phyloP scores from a whole-genome alignment of 2,113 vertebrate genomes.

The Sinocyclocheilus rhinocerous region DNA sequence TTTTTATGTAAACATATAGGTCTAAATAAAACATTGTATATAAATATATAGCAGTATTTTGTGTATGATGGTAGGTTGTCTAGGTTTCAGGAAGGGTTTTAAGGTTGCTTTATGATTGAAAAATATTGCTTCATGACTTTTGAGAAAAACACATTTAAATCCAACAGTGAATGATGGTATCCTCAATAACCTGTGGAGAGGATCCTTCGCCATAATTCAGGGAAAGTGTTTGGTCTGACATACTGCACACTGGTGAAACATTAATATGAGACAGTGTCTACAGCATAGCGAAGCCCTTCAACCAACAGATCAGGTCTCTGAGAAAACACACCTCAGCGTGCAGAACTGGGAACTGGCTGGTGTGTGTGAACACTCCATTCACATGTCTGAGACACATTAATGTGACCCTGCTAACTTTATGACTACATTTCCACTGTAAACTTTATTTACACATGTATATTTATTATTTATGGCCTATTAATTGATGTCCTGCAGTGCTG shows the following conservation, averaged over 20 bases:
- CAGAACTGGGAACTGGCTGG: not conserved
- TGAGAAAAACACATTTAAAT: not conserved
- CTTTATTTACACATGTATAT: not conserved
- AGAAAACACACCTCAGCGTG: slow-evolving; percentile 7
- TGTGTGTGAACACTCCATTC: slow-evolving; percentile 8
- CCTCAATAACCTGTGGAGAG: slow-evolving; percentile 33
- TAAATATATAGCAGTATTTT: not conserved
- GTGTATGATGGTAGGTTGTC: not conserved
- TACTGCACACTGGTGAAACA: slow-evolving; percentile 38
- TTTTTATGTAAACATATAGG: not conserved
- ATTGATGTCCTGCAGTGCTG: not conserved
- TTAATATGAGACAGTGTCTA: slow-evolving; percentile 28
- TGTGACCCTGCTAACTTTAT: slow-evolving; percentile 20
- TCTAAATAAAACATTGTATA: not conserved
- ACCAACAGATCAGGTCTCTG: slow-evolving; percentile 36
- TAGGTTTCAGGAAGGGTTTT: not conserved
- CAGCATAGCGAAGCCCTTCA: not conserved
- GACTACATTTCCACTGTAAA: not conserved
- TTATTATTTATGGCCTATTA: slow-evolving; percentile 29
- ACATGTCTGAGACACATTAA: not conserved
- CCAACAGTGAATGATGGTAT: slow-evolving; percentile 15
- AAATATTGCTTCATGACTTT: not conserved
- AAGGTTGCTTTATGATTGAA: no score
- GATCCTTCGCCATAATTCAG: slow-evolving; percentile 4
- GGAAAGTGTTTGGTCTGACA: slow-evolving; percentile 40